Evolutionary conservation across 2,888 invertebrate genomes (phyloP).

Genomic region (Bombylius major): DNA sequence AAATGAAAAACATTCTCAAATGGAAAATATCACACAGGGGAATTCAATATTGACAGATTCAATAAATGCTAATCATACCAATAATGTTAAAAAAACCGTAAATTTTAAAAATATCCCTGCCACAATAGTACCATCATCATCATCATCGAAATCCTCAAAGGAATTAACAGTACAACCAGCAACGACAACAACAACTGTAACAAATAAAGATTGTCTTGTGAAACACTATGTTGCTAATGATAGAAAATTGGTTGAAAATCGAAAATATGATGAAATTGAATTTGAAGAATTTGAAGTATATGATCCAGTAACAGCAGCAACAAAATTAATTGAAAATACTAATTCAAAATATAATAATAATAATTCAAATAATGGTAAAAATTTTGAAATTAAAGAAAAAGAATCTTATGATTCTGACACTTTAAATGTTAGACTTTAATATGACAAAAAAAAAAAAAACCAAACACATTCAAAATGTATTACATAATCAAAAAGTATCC

Average conservation of each 20-base stretch:
- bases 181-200: background rate
- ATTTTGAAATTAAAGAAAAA: background rate
- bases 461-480: too few relatives aligned
- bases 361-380: background rate
- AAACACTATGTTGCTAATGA: slow-evolving; percentile 51
- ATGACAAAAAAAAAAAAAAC: too few relatives aligned
- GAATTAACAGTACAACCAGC: slow-evolving; percentile 5
- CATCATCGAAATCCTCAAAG: background rate
- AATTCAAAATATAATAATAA: background rate
- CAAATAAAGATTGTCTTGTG: slow-evolving; percentile 38
- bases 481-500: too few relatives aligned
- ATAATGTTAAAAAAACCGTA: background rate
- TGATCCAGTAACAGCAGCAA: slow-evolving; percentile 33
- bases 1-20: too few relatives aligned
- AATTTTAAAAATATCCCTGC: slow-evolving; percentile 7
- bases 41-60: too few relatives aligned
- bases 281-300: slow-evolving; percentile 70
- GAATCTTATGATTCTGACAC: background rate
- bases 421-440: background rate
- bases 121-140: slow-evolving; percentile 7
- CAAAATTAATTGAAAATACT: background rate
- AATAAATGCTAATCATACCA: too few relatives aligned
- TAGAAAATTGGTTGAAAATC: slow-evolving; percentile 45
- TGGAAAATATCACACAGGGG: too few relatives aligned
- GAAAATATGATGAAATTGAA: slow-evolving; percentile 70